Evolutionary conservation across 2,113 vertebrate species (phyloP).

Genomic region (Stercorarius parasiticus): DNA sequence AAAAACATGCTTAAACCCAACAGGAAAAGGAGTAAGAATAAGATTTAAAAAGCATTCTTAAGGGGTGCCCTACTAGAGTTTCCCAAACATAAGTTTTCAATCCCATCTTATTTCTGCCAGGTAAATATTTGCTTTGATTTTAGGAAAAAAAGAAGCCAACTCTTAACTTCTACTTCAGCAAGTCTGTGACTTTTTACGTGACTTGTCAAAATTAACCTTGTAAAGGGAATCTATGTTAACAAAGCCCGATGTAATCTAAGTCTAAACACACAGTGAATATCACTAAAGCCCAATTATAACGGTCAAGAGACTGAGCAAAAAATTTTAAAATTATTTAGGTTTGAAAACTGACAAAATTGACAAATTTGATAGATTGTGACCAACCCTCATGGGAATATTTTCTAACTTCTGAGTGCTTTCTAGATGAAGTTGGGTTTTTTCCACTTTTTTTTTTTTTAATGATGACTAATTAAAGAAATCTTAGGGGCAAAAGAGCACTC

Average conservation of each 20-base stretch:
- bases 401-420: not conserved
- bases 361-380: not conserved
- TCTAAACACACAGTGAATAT: not conserved
- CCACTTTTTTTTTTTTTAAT: not conserved
- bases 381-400: not conserved
- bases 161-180: not conserved
- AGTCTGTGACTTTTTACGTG: not conserved
- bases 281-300: not conserved
- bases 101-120: not conserved
- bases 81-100: not conserved
- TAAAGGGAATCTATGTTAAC: not conserved
- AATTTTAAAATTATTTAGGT: not conserved
- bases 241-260: not conserved
- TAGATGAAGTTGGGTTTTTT: not conserved
- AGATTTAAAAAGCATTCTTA: not conserved
- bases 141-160: not conserved
- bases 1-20: not conserved
- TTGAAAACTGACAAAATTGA: not conserved
- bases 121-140: not conserved
- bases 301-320: not conserved
- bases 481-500: not conserved
- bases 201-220: not conserved
- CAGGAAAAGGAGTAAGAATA: not conserved
- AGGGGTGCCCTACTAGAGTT: not conserved
- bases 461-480: not conserved